Base-by-base conservation (phyloP, 2,888 invertebrate genomes). In the Sminthurinus aureus region DNA sequence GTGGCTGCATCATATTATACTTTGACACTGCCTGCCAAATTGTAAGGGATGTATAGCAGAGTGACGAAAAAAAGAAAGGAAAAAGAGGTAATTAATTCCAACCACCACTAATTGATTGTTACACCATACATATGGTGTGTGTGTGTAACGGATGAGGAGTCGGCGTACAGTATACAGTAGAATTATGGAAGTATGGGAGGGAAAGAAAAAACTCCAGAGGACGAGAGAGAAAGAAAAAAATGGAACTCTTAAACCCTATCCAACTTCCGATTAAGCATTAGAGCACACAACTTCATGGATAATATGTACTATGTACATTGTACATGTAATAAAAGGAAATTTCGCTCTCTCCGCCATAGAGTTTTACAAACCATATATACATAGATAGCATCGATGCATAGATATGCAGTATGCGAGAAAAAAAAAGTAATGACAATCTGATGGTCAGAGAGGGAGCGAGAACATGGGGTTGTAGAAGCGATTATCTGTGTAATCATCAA, bases 91-190 rank as follows among this genome's bases (percentile, higher is more conserved):
- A 77, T 77, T 77, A 64, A 77, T 77, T 77, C 26, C 20, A 77
- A 51, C 22, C 77, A 64, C 77, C 77, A 51, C 76, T 76, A 77
- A 64, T 77, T 77, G 77, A 77, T 77, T 77, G 77, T 77, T 77
- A 64, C 77, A 58, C 77, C 22, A 77, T 51, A 74, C 76, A n/a
- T 4, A 51, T 51, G 18, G 76, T 50, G 18, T 50, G 58, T 58
- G 58, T 13, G 9, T 58, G 58, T 15, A 38, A 38, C 38, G 38
- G 38, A 38, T 6, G 58, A 77, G 24, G 52, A 77, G 76, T 58
- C 64, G 22, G 64, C 9, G 77, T 58, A 58, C 4, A 58, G 58
- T 58, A 6, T 13, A 58, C 52, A 11, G 52, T 52, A 8, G 52
- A 13, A 8, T 13, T 8, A 11, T 52, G 52, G 18, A 58, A 58